Base-by-base conservation (phyloP, 2,888 invertebrate genomes). In the Euproctis similis region DNA sequence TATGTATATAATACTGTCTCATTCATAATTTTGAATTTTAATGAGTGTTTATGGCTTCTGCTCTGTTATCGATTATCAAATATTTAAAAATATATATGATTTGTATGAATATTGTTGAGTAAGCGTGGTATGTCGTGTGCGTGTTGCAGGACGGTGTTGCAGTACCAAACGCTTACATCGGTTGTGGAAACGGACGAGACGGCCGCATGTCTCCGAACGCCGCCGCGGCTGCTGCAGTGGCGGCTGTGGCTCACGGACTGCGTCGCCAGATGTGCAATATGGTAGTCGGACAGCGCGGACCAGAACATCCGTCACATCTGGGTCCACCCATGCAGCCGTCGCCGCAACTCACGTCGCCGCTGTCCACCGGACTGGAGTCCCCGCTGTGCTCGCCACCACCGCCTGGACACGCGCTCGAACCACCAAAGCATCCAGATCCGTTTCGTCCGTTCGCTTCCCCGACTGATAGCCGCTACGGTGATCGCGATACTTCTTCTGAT, bases 221-320 rank as follows among this genome's bases (percentile, higher is more conserved):
- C 7, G 93, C 93, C 9, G 90, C 91, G 23, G 93, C 94, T 27
- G 94, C 94, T 17, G 94, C 94, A 18, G 93, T 94, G 20, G 93
- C 93, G 7, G 93, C 93, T 9, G 94, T 94, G 30, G 94, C 94
- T 8, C 93, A 93, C 77, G 93, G 93, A 22, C 84, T 94, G 33
- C 88, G 94, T 27, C 94, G 94, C 48, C 94, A 94, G 74, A 93
- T 94, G 92, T 92, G 91, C 86, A 90, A 89, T 70, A 91, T 91
- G 90, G 90, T 92, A 9, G 74, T 78, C 5, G 76, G 80, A 19
- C 81, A 80, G 53, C 65, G 78, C 10, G 76, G 78, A 8, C 59
- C 65, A 20, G 80, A 80, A 36, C 80, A 78, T 41, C 68, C 73
- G 46, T 78, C 86, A 63, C 86, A 87, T 76, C 87, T 58, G 51